These are phyloP conservation scores for Schlechtendalia chinensis DNA, from an alignment of 1,140 invertebrate species.

Conservation along the genomic window DNA sequence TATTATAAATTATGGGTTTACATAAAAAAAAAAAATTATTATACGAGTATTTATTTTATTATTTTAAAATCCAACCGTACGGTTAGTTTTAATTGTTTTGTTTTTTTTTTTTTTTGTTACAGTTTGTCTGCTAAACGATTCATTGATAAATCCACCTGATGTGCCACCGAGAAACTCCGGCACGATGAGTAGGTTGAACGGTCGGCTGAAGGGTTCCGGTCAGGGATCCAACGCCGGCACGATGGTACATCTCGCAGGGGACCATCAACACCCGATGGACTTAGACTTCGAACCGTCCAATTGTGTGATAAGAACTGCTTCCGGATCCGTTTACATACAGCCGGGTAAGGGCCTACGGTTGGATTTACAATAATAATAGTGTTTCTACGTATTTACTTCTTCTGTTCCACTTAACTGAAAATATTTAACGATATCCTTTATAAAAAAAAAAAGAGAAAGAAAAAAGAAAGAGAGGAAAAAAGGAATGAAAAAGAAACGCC, in stretches of 20 bases:
- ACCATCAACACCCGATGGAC: conserved; percentile 57
- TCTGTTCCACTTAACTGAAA: conserved; percentile 33
- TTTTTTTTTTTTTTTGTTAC: conserved; percentile 60
- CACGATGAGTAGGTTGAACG: conserved; percentile 77
- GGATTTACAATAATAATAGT: not conserved
- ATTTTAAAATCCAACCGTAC: too few species aligned
- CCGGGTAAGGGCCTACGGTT: conserved; percentile 62
- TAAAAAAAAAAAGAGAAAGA: not conserved
- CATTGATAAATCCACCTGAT: conserved; percentile 68
- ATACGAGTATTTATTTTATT: too few species aligned
- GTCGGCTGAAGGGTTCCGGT: conserved; percentile 67
- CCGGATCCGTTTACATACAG: conserved; percentile 90
- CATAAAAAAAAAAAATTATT: too few species aligned
- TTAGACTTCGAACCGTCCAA: conserved; percentile 81
- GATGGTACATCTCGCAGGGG: conserved; percentile 55
- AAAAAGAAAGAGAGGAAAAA: too few species aligned
- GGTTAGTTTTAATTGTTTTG: too few species aligned
- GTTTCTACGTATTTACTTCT: not conserved
- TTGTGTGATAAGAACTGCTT: conserved; percentile 83
- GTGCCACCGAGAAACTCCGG: conserved; percentile 80
- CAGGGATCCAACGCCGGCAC: conserved; percentile 56
- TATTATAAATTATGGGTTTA: too few species aligned
- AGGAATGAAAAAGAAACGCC: conserved; percentile 30
- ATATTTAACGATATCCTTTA: conserved; percentile 39
- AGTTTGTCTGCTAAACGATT: conserved; percentile 82